phyloP scores from a whole-genome alignment of 2,888 invertebrate genomes.

The Lymantria dispar region DNA sequence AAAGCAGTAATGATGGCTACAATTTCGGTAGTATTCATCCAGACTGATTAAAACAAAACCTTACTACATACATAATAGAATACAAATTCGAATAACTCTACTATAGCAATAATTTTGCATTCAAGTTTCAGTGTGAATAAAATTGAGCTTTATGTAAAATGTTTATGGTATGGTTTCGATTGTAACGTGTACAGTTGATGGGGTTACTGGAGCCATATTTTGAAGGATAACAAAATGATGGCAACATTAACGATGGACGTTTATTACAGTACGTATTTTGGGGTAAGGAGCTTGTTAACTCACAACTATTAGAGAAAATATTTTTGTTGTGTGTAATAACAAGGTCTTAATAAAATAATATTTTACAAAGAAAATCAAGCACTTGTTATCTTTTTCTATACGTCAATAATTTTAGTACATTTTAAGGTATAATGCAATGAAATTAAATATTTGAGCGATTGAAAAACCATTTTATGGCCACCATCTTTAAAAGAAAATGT shows the following conservation, averaged over 20 bases:
- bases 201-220: slow-evolving; percentile 27
- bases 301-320: slow-evolving; percentile 19
- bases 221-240: slow-evolving; percentile 35
- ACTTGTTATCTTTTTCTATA: too few relatives aligned
- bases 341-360: background rate
- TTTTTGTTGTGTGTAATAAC: background rate
- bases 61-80: background rate
- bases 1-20: slow-evolving; percentile 39
- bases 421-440: too few relatives aligned
- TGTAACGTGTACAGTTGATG: slow-evolving; percentile 4
- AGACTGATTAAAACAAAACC: slow-evolving; percentile 5
- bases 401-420: too few relatives aligned
- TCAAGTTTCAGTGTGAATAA: background rate
- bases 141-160: slow-evolving; percentile 3
- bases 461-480: too few relatives aligned
- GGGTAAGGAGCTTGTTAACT: slow-evolving; percentile 34
- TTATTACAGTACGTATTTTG: slow-evolving; percentile 32
- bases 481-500: too few relatives aligned
- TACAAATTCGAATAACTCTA: slow-evolving; percentile 3
- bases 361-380: too few relatives aligned
- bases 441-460: too few relatives aligned
- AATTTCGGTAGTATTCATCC: slow-evolving; percentile 17
- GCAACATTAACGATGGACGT: slow-evolving; percentile 31
- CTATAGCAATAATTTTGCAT: slow-evolving; percentile 5
- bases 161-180: slow-evolving; percentile 6